These are phyloP conservation scores for Accipiter virgatus DNA, from an alignment of 2,113 vertebrate species.

Conservation along the genomic window DNA sequence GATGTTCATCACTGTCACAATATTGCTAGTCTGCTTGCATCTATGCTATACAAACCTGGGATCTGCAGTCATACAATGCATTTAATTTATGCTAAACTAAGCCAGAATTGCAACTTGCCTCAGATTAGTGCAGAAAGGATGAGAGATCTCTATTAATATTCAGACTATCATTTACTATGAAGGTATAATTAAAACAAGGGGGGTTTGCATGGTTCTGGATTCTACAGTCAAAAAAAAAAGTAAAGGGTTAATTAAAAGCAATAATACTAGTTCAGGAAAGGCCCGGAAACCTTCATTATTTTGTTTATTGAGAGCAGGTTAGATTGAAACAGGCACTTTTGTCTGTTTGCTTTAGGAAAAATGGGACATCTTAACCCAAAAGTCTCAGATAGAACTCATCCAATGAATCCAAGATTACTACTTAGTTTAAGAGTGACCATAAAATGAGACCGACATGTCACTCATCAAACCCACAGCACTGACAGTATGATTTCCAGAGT, in stretches of 20 bases:
- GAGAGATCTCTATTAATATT: neutral
- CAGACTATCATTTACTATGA: neutral
- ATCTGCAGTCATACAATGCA: neutral
- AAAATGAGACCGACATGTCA: neutral
- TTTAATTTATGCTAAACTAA: neutral
- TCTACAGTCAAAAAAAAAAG: neutral
- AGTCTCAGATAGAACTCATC: neutral
- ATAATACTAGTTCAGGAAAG: neutral
- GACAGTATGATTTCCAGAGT: neutral
- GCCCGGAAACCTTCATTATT: neutral
- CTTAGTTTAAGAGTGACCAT: neutral
- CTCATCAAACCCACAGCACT: neutral
- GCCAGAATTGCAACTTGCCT: neutral
- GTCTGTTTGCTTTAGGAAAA: neutral
- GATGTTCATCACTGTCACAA: neutral
- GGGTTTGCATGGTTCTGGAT: neutral
- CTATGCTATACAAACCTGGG: neutral
- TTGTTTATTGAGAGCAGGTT: neutral
- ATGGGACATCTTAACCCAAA: neutral
- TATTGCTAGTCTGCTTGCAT: neutral
- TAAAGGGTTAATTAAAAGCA: neutral
- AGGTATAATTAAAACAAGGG: neutral
- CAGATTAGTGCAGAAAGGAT: neutral
- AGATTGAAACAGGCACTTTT: neutral
- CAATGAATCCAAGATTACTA: neutral